Evolutionary conservation across 2,888 invertebrate genomes (phyloP), one percentile per base, ranked within the genome.

Genomic region (Cotesia congregata): DNA sequence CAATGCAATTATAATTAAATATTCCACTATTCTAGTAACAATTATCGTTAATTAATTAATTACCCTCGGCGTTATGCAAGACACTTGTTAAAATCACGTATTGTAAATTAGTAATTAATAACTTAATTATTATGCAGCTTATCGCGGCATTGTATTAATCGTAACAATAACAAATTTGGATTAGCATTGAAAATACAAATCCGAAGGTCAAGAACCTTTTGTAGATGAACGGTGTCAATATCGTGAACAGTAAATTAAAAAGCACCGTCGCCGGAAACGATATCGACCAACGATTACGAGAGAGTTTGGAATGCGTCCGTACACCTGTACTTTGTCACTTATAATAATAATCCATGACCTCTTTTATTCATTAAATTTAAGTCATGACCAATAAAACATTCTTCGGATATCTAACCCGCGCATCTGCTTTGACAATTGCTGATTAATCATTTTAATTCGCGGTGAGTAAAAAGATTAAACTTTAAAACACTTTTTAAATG

Each of bases 241-340:
- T 30, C 73, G 77, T 77, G 77, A 77, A 41, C 59, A 59, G 77
- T 39, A 15, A 39, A 64, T 69, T 77, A 59, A 77, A 77, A 39
- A 73, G 69, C 50, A 41, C 17, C 39, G 39, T 5, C 41, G 65
- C 77, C 64, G 73, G 77, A 77, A 77, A 74, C 69, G 68, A 73
- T 50, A 50, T 73, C 65, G 60, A 73, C 73, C n/a, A 41, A 60
- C 50, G 64, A 72, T 67, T 59, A 61, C 61, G 39, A 15, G 71
- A 71, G 30, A 40, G 39, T 15, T n/a, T 40, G 72, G 72, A 72
- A 72, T 72, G 72, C 65, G 65, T 72, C 12, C 72, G 64, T 39
- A 72, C 65, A 72, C 64, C 64, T 72, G 50, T 65, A 72, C 64
- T 62, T 71, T 72, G 38, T 59, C 39, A 72, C 62, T 38, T 40